Base-by-base conservation (phyloP, 2,888 invertebrate species). In the Andrena bicolor region DNA sequence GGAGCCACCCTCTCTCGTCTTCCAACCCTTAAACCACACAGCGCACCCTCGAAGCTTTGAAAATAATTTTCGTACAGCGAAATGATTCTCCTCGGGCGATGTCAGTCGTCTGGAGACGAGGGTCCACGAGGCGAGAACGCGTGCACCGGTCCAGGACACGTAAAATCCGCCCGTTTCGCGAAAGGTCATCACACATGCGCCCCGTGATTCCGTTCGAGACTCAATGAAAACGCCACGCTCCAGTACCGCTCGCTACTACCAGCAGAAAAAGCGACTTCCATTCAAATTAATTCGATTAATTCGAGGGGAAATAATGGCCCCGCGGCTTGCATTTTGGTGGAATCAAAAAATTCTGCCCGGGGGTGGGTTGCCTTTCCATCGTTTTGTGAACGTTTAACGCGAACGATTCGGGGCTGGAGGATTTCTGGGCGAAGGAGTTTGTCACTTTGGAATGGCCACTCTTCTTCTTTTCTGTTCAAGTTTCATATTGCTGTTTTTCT, bases 111-210 rank as follows among this genome's bases (percentile, higher is more conserved):
- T 71, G 41, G 20, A 53, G 64, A 58, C 63, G 76, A 69, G 77
- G 8, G 66, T 77, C 77, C 61, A 82, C 72, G 82, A 69, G 74
- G 71, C 16, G 20, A 26, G 49, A 30, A 61, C 49, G 48, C 68
- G 58, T 70, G 80, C 51, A 53, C 68, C 69, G 71, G 68, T 75
- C 56, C 74, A 61, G 81, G 60, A 77, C 64, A 82, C 77, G 73
- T 84, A 77, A 84, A 84, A 84, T 84, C 74, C 81, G 41, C 35
- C 53, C 74, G 61, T 80, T 23, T 48, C 56, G 26, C 41, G 23
- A 68, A 82, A 77, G 80, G 77, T 80, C 66, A 66, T 20, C 61
- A 61, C 80, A 78, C 71, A 66, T 72, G 80, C 77, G 80, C 78
- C 26, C 41, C 16, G n/a, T 66, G 60, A 80, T 77, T 49, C 48